Conservation (phyloP, 2,888 invertebrate genomes). For the Pterobdella sp. region DNA sequence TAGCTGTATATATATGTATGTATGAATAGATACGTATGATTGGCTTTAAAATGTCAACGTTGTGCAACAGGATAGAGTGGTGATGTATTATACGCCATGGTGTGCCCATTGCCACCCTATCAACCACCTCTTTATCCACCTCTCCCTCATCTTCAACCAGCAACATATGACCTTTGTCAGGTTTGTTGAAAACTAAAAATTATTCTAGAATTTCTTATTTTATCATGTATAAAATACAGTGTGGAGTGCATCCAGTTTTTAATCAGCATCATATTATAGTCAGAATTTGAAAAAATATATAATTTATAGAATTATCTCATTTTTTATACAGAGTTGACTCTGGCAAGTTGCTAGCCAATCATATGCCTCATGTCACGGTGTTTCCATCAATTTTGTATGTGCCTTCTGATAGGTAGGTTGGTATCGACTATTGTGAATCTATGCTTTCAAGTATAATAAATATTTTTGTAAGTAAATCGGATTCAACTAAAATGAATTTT, state of each 20-base stretch:
- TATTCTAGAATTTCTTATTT: too few relatives aligned
- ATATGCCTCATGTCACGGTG: neutral
- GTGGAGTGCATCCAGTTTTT: too few relatives aligned
- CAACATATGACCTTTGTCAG: neutral
- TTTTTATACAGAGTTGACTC: neutral
- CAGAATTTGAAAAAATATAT: too few relatives aligned
- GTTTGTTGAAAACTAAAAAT: too few relatives aligned
- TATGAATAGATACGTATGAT: too few relatives aligned
- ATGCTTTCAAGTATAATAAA: neutral
- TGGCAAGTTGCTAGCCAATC: neutral
- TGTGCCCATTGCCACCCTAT: constrained; percentile 5
- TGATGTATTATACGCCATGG: neutral
- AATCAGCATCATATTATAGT: too few relatives aligned
- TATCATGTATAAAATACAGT: too few relatives aligned
- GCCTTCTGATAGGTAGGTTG: constrained; percentile 2
- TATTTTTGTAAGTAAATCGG: neutral
- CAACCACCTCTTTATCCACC: neutral
- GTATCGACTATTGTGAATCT: neutral
- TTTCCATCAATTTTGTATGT: neutral
- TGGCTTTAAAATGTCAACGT: too few relatives aligned
- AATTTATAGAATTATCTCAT: too few relatives aligned
- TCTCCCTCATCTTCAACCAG: neutral
- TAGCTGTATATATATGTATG: too few relatives aligned
- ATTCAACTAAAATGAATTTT: too few relatives aligned
- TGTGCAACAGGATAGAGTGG: constrained; percentile 2